Evolutionary conservation across 2,797 vertebrate genomes (phyloP).

Genomic region (Austrolebias charrua): DNA sequence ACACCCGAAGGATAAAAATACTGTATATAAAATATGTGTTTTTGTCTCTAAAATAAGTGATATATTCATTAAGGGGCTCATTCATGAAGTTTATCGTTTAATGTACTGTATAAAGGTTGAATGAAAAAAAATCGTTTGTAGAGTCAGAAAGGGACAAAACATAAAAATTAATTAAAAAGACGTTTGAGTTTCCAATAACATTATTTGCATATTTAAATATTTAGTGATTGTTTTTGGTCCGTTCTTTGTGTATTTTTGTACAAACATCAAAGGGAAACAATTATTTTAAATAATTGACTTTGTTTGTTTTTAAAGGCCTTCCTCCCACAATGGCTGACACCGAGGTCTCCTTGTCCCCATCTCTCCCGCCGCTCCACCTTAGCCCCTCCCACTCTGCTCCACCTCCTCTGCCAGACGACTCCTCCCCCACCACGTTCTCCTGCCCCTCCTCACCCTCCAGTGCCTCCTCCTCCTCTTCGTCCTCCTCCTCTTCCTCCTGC

Average conservation of each 20-base stretch:
- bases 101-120: no score
- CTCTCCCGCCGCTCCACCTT: slow-evolving; percentile 47
- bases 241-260: no score
- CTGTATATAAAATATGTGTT: no score
- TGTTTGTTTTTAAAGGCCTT: slow-evolving; percentile 21
- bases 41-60: no score
- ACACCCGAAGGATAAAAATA: no score
- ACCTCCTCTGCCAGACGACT: slow-evolving; percentile 34
- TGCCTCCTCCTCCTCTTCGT: slow-evolving; percentile 61
- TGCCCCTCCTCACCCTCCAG: slow-evolving; percentile 70
- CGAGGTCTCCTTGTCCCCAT: slow-evolving; percentile 53
- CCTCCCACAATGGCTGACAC: slow-evolving; percentile 64
- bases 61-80: no score
- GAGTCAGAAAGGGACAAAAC: not conserved
- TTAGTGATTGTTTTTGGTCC: not conserved
- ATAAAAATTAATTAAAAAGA: no score
- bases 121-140: no score
- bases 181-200: no score
- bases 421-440: slow-evolving; percentile 65
- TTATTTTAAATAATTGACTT: not conserved
- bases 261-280: no score
- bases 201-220: no score
- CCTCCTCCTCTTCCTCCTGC: slow-evolving; percentile 53
- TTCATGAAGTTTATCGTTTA: no score
- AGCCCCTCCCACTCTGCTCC: slow-evolving; percentile 64